Conservation (phyloP, 2,113 vertebrate genomes). For the Aldabrachelys gigantea region DNA sequence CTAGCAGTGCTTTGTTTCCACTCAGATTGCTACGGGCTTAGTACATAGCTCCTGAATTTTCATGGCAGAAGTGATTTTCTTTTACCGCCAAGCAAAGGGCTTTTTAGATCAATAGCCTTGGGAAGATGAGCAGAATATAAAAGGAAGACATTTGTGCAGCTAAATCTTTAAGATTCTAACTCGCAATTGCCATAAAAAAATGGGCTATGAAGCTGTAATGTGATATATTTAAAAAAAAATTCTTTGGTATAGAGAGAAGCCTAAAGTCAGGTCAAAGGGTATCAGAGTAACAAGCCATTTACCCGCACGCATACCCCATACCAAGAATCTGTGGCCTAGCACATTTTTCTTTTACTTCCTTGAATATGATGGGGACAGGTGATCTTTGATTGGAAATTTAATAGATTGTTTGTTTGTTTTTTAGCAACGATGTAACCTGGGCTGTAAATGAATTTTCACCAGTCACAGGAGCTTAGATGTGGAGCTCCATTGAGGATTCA, state of each 20-base stretch:
- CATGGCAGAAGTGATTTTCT: neutral
- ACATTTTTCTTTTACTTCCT: neutral
- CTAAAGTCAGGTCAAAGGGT: neutral
- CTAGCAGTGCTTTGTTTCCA: neutral
- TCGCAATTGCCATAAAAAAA: neutral
- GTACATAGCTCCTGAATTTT: neutral
- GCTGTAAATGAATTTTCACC: neutral
- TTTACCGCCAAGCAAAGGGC: neutral
- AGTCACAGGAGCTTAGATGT: neutral
- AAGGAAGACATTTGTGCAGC: neutral
- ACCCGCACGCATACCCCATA: rapidly evolving
- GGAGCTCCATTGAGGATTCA: neutral
- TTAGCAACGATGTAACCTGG: neutral
- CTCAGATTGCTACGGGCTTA: neutral
- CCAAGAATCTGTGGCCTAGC: neutral
- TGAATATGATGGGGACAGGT: neutral
- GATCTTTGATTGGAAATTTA: neutral
- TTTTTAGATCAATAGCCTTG: neutral
- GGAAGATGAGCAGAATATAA: neutral
- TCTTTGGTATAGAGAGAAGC: neutral
- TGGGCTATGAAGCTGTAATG: rapidly evolving
- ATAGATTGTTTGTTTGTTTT: neutral
- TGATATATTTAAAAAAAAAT: neutral
- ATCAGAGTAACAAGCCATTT: neutral
- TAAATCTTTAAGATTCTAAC: neutral